Base-by-base conservation (phyloP, 1,140 invertebrate genomes). In the Megalopta genalis region DNA sequence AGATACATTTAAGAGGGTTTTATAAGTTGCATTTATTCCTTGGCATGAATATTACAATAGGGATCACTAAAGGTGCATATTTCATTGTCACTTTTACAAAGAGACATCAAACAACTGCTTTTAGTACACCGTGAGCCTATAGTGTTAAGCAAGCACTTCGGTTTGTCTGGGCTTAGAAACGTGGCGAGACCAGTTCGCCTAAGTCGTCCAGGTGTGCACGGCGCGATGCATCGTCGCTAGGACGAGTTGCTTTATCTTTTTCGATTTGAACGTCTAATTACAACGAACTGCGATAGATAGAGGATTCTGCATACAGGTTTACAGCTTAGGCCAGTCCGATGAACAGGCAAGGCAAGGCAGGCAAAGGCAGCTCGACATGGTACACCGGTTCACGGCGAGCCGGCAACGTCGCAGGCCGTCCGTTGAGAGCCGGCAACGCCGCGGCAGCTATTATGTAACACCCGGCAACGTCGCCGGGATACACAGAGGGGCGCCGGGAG, bases 391-490 rank as follows among this genome's bases (percentile, higher is more conserved):
- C 86, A 16, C 49, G 3, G 16, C 32, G 18, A 82, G 72, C 71
- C 85, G 92, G 90, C 93, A 93, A 93, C 93, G 80, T 75, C 81
- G 92, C 81, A 32, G 67, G 54, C 52, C 72, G 84, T 57, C 42
- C 73, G 32, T 62, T 27, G 18, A 77, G 49, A 68, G 59, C 57
- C 80, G 87, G 89, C 89, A 89, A 89, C 89, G 65, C 42, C 63
- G 89, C 82, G 49, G 66, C 81, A 83, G 80, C 90, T 89, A 91
- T 91, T 91, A 91, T 91, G 90, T 91, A 91, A 91, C 90, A 91
- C 90, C 90, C 90, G 90, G 90, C 90, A 91, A 91, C 90, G 87
- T 87, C 86, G 89, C 86, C 65, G 84, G 77, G 81, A 84, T 84
- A 86, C 69, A 84, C 77, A 70, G 77, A 74, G 77, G 80, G 60